Evolutionary conservation across 1,140 invertebrate species (phyloP).

Genomic region (Drosophila nigrodunni): DNA sequence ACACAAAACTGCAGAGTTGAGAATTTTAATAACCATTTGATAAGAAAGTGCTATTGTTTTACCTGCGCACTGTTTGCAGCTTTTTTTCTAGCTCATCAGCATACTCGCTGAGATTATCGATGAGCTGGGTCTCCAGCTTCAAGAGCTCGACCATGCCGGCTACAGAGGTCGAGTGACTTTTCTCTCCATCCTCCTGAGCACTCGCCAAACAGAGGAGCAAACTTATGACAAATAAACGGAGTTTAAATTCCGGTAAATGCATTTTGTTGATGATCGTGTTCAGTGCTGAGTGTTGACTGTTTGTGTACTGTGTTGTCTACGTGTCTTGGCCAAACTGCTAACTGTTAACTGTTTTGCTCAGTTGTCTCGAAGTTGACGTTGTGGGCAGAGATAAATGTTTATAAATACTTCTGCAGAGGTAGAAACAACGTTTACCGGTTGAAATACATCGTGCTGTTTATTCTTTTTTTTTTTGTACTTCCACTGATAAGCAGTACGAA

Average conservation of each 20-base stretch:
- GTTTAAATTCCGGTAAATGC: constrained; percentile 29
- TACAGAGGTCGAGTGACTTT: constrained; percentile 89
- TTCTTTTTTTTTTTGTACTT: constrained; percentile 21
- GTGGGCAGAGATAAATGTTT: constrained; percentile 56
- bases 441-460: constrained; percentile 13
- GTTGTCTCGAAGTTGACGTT: constrained; percentile 48
- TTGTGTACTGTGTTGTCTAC: constrained; percentile 42
- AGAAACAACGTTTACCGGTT: constrained; percentile 12
- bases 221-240: constrained; percentile 12
- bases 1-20: constrained; percentile 30
- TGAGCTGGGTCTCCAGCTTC: constrained; percentile 92
- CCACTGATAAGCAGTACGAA: constrained; percentile 29
- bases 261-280: constrained; percentile 27
- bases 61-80: constrained; percentile 62
- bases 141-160: constrained; percentile 95
- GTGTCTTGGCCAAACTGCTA: constrained; percentile 27
- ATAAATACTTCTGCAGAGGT: constrained; percentile 35
- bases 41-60: neutral
- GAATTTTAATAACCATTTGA: neutral
- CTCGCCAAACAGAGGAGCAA: neutral
- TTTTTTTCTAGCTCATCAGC: constrained; percentile 85
- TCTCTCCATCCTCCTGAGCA: constrained; percentile 35
- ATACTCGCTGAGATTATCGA: constrained; percentile 92
- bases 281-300: neutral
- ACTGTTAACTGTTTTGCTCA: constrained; percentile 46